Percentiles rank a stretch among this genome's conserved stretches.
phyloP scores from a whole-genome alignment of 1,140 invertebrate genomes.

The Hycleus phaleratus region DNA sequence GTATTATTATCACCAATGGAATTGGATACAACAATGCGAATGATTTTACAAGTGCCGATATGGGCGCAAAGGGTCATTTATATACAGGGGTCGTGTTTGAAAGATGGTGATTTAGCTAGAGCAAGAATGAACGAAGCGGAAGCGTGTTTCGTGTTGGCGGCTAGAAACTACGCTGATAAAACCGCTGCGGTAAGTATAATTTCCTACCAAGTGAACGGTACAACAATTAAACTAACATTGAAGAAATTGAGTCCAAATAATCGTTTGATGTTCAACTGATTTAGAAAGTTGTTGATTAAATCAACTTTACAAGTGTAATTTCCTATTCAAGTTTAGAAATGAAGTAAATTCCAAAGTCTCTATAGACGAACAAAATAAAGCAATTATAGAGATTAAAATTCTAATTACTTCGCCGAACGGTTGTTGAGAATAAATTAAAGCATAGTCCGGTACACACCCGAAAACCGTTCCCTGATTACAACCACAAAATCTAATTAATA shows the following conservation, averaged over 20 bases:
- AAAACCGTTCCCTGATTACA: background rate
- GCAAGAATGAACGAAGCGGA: conserved; percentile 95
- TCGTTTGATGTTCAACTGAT: too few species aligned
- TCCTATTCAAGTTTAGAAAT: too few species aligned
- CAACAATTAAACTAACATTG: too few species aligned
- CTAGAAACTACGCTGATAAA: conserved; percentile 93
- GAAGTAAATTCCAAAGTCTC: too few species aligned
- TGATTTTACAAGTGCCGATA: conserved; percentile 93
- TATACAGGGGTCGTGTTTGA: conserved; percentile 86
- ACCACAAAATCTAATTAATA: conserved; percentile 1
- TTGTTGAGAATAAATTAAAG: background rate
- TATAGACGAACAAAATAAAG: background rate
- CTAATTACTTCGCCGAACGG: conserved; percentile 1
- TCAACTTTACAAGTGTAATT: too few species aligned
- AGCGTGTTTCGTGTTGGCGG: conserved; percentile 90
- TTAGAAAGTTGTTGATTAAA: too few species aligned
- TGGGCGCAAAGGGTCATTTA: conserved; percentile 98
- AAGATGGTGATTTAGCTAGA: conserved; percentile 83
- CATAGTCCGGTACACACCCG: too few species aligned
- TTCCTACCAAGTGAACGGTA: background rate
- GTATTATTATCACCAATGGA: conserved; percentile 95
- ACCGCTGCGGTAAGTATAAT: conserved; percentile 69
- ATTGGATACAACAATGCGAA: conserved; percentile 90
- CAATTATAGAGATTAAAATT: background rate
- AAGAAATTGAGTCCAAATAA: too few species aligned